Conservation (phyloP, 2,797 vertebrate genomes). For the Acrocephalus scirpaceus region DNA sequence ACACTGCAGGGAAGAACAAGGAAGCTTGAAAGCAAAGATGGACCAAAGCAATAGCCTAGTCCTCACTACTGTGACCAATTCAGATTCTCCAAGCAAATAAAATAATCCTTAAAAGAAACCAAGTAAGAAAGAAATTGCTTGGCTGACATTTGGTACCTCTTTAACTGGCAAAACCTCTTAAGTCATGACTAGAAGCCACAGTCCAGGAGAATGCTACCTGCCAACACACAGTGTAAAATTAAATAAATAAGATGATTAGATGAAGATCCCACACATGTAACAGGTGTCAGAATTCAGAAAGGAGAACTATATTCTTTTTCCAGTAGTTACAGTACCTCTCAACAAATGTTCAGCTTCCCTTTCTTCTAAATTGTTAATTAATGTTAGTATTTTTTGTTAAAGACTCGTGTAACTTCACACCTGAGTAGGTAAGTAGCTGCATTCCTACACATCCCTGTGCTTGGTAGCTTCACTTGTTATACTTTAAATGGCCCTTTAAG, state of each 20-base stretch:
- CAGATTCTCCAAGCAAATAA: not conserved
- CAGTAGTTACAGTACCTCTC: not conserved
- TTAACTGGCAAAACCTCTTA: not conserved
- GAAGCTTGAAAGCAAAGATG: not conserved
- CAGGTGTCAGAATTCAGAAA: not conserved
- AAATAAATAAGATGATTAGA: not conserved
- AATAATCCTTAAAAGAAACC: not conserved
- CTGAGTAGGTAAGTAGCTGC: not conserved
- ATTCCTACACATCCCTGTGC: not conserved
- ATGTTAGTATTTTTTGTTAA: not conserved
- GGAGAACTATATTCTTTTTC: not conserved
- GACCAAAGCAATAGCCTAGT: not conserved
- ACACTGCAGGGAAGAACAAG: not conserved
- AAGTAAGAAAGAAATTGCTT: not conserved
- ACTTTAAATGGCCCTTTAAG: not conserved
- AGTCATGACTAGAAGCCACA: not conserved
- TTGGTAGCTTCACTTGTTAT: not conserved
- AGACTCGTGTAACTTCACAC: accelerated
- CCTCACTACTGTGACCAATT: not conserved
- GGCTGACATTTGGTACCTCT: not conserved
- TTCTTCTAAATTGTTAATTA: not conserved
- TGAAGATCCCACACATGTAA: not conserved
- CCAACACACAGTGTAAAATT: not conserved
- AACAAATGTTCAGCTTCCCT: not conserved
- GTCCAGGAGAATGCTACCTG: not conserved